phyloP scores from a whole-genome alignment of 92 coral and sea anemone genomes.

The Zoanthus gigantus region DNA sequence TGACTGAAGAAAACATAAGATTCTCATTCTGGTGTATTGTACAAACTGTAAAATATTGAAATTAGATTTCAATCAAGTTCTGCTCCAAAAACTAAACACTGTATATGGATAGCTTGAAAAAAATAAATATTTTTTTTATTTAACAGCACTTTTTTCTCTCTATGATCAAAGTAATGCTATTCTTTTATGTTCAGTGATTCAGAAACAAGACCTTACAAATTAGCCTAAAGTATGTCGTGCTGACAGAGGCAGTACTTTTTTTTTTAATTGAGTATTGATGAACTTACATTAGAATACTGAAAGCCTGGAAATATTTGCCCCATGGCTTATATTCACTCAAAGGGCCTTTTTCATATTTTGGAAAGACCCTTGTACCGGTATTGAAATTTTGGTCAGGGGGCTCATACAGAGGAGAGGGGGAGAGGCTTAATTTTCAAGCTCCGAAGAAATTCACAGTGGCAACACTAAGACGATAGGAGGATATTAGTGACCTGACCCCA shows the following conservation, averaged over 20 bases:
- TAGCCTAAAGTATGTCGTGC: too few species aligned
- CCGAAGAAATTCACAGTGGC: background rate
- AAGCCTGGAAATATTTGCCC: background rate
- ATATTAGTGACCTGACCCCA: background rate
- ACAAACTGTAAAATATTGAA: background rate
- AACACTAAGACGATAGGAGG: background rate
- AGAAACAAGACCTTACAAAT: too few species aligned
- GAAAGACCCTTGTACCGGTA: background rate
- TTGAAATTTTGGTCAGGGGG: background rate
- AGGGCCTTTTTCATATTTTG: background rate
- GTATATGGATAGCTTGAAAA: too few species aligned
- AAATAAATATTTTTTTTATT: too few species aligned
- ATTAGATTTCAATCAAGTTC: too few species aligned
- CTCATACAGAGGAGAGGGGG: background rate
- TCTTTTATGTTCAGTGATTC: too few species aligned
- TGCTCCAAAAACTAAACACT: too few species aligned
- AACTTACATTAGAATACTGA: background rate
- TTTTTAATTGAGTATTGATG: background rate
- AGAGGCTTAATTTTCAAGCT: background rate
- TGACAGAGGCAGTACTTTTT: background rate
- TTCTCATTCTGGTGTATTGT: conserved; percentile 25
- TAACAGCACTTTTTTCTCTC: too few species aligned
- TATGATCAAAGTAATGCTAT: too few species aligned
- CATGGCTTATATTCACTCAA: background rate
- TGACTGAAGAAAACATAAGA: conserved; percentile 7